Evolutionary conservation across 2,797 vertebrate species (phyloP), one percentile per base, ranked within the genome.

Genomic region (Picus viridis): DNA sequence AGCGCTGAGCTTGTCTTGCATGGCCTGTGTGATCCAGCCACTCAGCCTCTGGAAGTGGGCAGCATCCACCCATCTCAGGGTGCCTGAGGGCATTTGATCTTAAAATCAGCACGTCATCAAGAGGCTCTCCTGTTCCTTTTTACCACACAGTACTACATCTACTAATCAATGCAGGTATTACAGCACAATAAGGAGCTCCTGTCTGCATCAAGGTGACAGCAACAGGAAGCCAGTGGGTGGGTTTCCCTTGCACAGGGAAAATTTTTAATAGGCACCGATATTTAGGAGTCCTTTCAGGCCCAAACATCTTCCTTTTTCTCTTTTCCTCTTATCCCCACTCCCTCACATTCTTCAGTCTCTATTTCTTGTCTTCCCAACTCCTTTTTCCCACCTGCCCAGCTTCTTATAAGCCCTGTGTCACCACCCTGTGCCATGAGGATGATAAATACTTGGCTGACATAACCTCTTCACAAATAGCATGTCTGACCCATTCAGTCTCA

Each of bases 401-500:
- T 68, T 32, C 39, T 23, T 10, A 17, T 58, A 19, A 62, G 34
- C 47, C 72, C 51, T 16, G 18, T 39, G 32, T 27, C 59, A 12
- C 12, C 30, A 27, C 7, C 32, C 23, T 5, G 19, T 24, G 6
- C 51, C 57, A 29, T 0, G 20, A 83, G 53, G 34, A 80, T 5
- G 8, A 23, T 3, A 88, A 92, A 45, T 24, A 67, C 63, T 70
- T 59, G 63, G 10, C 45, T 78, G 19, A 30, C 39, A 7, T 13
- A 39, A 70, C 11, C 23, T 77, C 64, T 85, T 72, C 5, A 74
- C 39, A 64, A 86, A 67, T 16, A 49, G 5, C 32, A 29, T 7
- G 4, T 19, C 47, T 0, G 0, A 59, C 4, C 9, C 17, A 3
- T 47, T 72, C 61, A 16, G 9, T 47, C 36, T 12, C n/a, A 49